Conservation (phyloP, 2,113 vertebrate species). For the Labeo rohita region DNA sequence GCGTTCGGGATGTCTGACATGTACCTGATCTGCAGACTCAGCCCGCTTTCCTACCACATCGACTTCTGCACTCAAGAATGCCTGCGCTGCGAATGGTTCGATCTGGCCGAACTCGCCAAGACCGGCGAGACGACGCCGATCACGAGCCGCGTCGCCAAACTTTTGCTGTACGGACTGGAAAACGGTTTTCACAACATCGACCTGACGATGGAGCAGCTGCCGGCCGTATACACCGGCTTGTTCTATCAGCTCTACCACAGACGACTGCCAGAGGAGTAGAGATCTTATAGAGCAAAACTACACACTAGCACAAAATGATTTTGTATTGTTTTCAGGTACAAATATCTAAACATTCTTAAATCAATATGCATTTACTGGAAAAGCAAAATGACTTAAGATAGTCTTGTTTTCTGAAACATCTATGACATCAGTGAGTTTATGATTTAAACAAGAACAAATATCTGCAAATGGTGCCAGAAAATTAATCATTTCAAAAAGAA, state of each 20-base stretch:
- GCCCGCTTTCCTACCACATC: conserved; percentile 83
- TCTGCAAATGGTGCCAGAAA: too few species aligned
- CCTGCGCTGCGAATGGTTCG: conserved; percentile 88
- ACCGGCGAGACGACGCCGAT: conserved; percentile 79
- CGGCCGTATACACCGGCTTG: conserved; percentile 82
- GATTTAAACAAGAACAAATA: background rate
- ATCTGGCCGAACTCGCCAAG: conserved; percentile 76
- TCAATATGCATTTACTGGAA: too few species aligned
- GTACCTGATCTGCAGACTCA: conserved; percentile 90
- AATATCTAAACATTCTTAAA: too few species aligned
- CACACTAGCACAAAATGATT: too few species aligned
- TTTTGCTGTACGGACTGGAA: conserved; percentile 82
- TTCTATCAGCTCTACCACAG: conserved; percentile 90
- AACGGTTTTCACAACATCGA: conserved; percentile 87
- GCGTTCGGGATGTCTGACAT: conserved; percentile 92
- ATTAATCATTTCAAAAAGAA: too few species aligned
- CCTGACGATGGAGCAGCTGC: conserved; percentile 82
- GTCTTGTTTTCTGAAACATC: background rate
- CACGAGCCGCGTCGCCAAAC: conserved; percentile 81
- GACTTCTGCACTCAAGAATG: conserved; percentile 89
- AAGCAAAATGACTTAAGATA: too few species aligned
- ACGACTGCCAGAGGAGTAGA: conserved; percentile 73
- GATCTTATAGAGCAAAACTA: background rate
- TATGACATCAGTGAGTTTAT: background rate
- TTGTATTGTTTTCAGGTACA: too few species aligned